A percentile compares a stretch with the other conserved stretches of the same genome.
phyloP scores from a whole-genome alignment of 2,888 invertebrate genomes.

The Bhutanitis thaidina region DNA sequence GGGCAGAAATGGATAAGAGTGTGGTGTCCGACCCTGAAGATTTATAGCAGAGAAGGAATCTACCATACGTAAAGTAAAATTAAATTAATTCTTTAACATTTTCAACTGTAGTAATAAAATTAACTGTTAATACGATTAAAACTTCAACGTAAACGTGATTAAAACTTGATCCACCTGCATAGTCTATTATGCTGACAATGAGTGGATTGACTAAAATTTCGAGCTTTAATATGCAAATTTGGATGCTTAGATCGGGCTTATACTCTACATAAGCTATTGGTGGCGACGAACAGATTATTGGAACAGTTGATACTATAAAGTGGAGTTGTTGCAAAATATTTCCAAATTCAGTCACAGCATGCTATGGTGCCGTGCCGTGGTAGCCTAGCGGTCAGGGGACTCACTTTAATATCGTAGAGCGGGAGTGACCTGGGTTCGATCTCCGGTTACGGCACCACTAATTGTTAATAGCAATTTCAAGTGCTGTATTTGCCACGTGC shows the following conservation, averaged over 20 bases:
- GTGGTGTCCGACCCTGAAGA: too few relatives aligned
- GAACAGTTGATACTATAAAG: constrained; percentile 3
- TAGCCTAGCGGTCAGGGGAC: too few relatives aligned
- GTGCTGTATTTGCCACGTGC: too few relatives aligned
- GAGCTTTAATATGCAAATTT: constrained; percentile 24
- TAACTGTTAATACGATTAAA: not conserved
- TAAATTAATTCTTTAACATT: too few relatives aligned
- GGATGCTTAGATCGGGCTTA: constrained; percentile 14
- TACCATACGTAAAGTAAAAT: too few relatives aligned
- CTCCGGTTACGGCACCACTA: too few relatives aligned
- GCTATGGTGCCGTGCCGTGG: too few relatives aligned
- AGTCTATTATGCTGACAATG: constrained; percentile 1
- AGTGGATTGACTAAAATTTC: constrained; percentile 17
- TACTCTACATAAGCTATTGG: constrained; percentile 11
- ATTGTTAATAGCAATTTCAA: too few relatives aligned
- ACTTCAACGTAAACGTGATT: constrained; percentile 3
- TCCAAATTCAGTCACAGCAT: not conserved
- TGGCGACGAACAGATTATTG: constrained; percentile 7
- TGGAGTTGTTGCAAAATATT: constrained; percentile 3
- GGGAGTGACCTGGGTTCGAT: too few relatives aligned
- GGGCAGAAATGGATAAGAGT: too few relatives aligned
- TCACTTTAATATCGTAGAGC: too few relatives aligned
- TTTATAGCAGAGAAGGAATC: too few relatives aligned
- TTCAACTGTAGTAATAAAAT: not conserved
- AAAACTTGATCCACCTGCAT: constrained; percentile 10